Conservation (phyloP, 2,797 vertebrate species). For the Brachymystax lenok region DNA sequence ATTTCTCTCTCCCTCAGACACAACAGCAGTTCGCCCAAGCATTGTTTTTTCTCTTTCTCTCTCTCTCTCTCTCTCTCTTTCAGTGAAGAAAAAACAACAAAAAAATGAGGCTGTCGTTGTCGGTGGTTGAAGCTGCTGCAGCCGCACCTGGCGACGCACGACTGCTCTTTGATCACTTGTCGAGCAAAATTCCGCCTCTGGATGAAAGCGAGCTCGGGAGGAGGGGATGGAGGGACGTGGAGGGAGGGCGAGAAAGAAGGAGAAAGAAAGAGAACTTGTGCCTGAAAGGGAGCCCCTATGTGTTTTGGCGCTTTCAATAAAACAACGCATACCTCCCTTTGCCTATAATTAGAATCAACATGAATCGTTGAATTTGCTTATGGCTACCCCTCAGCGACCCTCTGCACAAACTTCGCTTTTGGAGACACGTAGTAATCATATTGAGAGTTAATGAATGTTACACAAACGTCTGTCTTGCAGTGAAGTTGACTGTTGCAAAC, state of each 20-base stretch:
- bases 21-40: constrained; percentile 66
- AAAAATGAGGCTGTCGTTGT: constrained; percentile 63
- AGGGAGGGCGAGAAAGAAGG: constrained; percentile 43
- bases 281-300: constrained; percentile 48
- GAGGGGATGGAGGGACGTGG: constrained; percentile 40
- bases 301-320: constrained; percentile 43
- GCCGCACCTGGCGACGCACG: constrained; percentile 69
- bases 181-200: constrained; percentile 75
- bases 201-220: constrained; percentile 70
- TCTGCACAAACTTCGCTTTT: constrained; percentile 6
- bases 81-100: constrained; percentile 25
- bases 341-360: constrained; percentile 67
- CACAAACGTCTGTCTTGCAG: constrained; percentile 1
- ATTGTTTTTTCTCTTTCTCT: constrained; percentile 57
- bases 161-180: constrained; percentile 78
- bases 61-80: constrained; percentile 16
- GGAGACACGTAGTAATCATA: constrained; percentile 25
- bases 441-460: constrained; percentile 36
- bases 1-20: constrained; percentile 58
- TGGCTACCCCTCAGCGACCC: constrained; percentile 15
- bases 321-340: constrained; percentile 40
- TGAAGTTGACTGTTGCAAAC: constrained; percentile 33
- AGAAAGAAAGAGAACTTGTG: constrained; percentile 23
- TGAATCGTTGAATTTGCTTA: constrained; percentile 60
- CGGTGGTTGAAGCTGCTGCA: constrained; percentile 70